phyloP scores from a whole-genome alignment of 2,113 vertebrate genomes.

The Stegostoma tigrinum region DNA sequence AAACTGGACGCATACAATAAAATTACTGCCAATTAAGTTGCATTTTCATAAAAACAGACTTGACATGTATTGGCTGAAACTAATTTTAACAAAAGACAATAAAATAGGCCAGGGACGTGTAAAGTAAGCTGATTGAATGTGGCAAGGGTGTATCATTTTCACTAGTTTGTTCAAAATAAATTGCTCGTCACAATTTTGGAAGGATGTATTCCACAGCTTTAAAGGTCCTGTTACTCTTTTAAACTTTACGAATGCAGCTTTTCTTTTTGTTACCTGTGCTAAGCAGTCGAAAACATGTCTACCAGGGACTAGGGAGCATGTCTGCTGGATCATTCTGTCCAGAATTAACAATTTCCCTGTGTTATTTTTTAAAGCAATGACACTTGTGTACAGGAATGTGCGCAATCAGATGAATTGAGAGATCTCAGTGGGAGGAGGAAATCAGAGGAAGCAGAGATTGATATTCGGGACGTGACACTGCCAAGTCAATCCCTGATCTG shows the following conservation, averaged over 20 bases:
- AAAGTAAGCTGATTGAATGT: not conserved
- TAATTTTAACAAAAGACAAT: not conserved
- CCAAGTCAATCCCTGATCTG: not conserved
- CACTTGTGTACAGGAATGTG: not conserved
- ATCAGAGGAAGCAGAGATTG: not conserved
- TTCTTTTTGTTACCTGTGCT: not conserved
- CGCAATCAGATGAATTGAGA: not conserved
- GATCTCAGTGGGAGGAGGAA: not conserved
- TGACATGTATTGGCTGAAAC: not conserved
- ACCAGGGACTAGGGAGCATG: not conserved
- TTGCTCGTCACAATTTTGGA: not conserved
- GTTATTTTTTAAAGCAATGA: not conserved
- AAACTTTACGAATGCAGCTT: not conserved
- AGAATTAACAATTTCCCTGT: not conserved
- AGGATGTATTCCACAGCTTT: not conserved
- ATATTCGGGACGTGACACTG: not conserved
- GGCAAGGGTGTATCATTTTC: not conserved
- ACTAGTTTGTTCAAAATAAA: not conserved
- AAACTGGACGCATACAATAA: not conserved
- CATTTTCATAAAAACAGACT: not conserved
- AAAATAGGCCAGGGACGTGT: not conserved
- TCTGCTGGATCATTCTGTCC: not conserved
- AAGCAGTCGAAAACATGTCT: no score
- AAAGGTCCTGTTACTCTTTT: not conserved
- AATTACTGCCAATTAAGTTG: constrained; percentile 1